Evolutionary conservation across 2,113 vertebrate species (phyloP).

Genomic region (Hassar affinis): DNA sequence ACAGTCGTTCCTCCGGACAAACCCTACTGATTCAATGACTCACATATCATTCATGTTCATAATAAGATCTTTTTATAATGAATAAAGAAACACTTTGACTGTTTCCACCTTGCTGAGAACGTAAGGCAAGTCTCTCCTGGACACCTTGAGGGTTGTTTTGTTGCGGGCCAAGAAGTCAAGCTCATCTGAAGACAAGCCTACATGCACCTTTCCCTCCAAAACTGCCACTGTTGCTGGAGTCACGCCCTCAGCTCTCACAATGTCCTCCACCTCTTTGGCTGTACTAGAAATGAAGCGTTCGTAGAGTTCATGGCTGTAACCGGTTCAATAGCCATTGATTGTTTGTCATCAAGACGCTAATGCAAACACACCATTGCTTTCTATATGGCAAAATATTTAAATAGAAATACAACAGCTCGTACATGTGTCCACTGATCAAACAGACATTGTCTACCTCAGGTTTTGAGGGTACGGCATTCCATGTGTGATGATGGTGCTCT

Average conservation of each 20-base stretch:
- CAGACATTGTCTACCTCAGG: constrained; percentile 72
- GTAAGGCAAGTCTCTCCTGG: constrained; percentile 83
- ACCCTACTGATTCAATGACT: constrained; percentile 66
- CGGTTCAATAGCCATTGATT: too few species aligned
- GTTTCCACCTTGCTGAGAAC: constrained; percentile 77
- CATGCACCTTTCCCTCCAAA: constrained; percentile 75
- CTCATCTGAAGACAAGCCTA: constrained; percentile 78
- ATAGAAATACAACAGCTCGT: not conserved
- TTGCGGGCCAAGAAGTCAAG: constrained; percentile 75
- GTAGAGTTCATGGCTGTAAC: not conserved
- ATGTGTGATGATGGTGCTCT: constrained; percentile 89
- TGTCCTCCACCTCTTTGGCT: constrained; percentile 81
- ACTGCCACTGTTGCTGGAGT: constrained; percentile 83
- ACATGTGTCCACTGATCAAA: not conserved
- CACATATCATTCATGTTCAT: constrained; percentile 10
- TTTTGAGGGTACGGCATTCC: constrained; percentile 89
- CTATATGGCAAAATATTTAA: not conserved
- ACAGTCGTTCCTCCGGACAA: constrained; percentile 86
- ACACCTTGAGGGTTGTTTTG: constrained; percentile 78
- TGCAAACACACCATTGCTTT: not conserved
- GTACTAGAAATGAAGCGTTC: constrained; percentile 65
- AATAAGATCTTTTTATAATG: not conserved
- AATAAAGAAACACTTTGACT: constrained; percentile 1
- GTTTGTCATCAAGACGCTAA: not conserved
- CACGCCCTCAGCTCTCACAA: constrained; percentile 76